These are phyloP conservation scores for Ceyx margarethae DNA, from an alignment of 2,113 vertebrate species.

Conservation along the genomic window DNA sequence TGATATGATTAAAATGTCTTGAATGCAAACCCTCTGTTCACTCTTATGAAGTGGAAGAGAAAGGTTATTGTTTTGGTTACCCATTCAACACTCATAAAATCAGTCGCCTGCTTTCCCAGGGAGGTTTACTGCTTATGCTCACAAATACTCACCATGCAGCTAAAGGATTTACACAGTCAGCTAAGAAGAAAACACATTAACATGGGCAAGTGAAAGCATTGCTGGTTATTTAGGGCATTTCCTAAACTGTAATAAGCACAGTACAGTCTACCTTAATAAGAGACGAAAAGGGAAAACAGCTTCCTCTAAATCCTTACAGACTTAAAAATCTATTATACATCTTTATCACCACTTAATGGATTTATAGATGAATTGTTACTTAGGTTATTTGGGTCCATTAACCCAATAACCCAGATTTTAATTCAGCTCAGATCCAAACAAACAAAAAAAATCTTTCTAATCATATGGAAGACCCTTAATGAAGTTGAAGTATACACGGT, in stretches of 20 bases:
- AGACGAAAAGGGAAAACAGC: not conserved
- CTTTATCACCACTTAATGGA: not conserved
- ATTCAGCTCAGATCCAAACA: not conserved
- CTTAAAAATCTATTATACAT: not conserved
- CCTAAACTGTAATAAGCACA: not conserved
- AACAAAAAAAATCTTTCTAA: not conserved
- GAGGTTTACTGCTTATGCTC: not conserved
- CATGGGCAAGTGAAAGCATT: not conserved
- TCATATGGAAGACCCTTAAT: not conserved
- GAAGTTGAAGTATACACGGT: not conserved
- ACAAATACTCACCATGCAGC: not conserved
- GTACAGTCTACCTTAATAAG: not conserved
- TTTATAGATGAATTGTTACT: not conserved
- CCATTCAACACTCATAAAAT: not conserved
- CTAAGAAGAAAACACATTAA: not conserved
- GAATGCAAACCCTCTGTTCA: not conserved
- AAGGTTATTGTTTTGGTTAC: not conserved
- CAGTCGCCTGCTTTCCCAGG: fast-evolving
- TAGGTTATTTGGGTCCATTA: not conserved
- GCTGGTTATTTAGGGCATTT: not conserved
- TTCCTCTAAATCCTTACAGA: not conserved
- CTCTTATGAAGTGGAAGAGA: not conserved
- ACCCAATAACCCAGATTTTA: constrained; percentile 25
- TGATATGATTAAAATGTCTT: constrained; percentile 4
- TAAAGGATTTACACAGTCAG: not conserved